Base-by-base conservation (phyloP, 2,797 vertebrate genomes). In the Glyptemys insculpta region DNA sequence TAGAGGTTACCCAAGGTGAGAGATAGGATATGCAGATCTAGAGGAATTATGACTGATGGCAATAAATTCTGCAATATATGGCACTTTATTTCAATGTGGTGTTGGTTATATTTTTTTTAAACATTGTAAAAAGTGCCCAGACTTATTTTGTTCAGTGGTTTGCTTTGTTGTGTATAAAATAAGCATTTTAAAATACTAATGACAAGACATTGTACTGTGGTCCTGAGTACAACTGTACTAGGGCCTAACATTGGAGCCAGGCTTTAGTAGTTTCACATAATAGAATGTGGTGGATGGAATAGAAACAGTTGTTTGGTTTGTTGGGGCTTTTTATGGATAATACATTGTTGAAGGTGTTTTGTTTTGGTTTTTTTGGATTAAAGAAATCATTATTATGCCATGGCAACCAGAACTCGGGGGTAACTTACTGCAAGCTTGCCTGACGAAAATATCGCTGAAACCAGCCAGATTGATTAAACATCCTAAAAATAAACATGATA, bases 341-440 rank as follows among this genome's bases (percentile, higher is more conserved):
- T 93, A 56, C 72, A 62, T 93, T 96, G 87, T 94, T 96, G 90
- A 96, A 96, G 94, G 86, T 97, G 14, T 62, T 62, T 88, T 97
- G 91, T 6, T 59, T 59, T 97, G 97, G 97, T 97, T 98, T 98
- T 98, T 98, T 98, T 98, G 96, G 93, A 93, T 95, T 90, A 95
- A 93, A 94, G 94, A 97, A 97, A 95, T 97, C 96, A 96, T 97
- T 97, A 86, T 96, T 95, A 94, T 8, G 49, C 94, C 97, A 96
- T 97, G 94, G 97, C 98, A 98, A 98, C 97, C 81, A 98, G 96
- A 95, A 89, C 10, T 95, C 74, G 83, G 92, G 98, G 97, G 95
- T 94, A 95, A 97, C 78, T 95, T 86, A 96, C 81, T 96, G 94
- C 94, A 98, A 97, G 91, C 94, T 94, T 87, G 89, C 93, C 95